These are phyloP conservation scores for Hipposideros larvatus DNA, from an alignment of 2,797 vertebrate species.

Conservation along the genomic window DNA sequence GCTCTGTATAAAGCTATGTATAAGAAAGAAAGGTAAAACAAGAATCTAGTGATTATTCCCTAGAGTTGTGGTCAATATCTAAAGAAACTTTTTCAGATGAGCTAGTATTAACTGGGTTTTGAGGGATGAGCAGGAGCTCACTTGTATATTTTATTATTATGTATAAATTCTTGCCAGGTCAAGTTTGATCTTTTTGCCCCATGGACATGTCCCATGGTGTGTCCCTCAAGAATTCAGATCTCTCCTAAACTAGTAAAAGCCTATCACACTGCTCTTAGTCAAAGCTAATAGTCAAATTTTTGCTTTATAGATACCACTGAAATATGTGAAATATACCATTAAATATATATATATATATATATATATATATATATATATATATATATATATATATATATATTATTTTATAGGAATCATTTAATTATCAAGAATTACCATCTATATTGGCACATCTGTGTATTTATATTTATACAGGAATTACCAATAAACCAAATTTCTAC, in stretches of 20 bases:
- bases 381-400: too few relatives aligned
- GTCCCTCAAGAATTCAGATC: neutral
- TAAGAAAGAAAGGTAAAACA: neutral
- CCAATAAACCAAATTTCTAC: neutral
- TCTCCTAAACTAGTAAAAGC: neutral
- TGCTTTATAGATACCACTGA: neutral
- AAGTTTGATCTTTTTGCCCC: neutral
- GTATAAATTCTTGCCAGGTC: neutral
- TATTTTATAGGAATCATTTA: neutral
- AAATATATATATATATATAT: neutral
- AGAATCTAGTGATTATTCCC: neutral
- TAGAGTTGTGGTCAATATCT: neutral
- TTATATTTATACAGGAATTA: neutral
- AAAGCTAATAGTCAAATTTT: neutral
- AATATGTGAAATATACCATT: neutral
- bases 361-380: too few relatives aligned
- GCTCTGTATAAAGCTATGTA: neutral
- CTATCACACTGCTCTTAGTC: neutral
- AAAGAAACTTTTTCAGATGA: neutral
- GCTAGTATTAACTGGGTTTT: neutral
- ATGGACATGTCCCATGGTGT: neutral
- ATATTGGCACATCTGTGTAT: neutral
- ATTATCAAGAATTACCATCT: neutral
- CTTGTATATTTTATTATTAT: neutral
- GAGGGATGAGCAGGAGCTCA: neutral